phyloP scores from a whole-genome alignment of 2,888 invertebrate species.

The Caenorhabditis virilis region DNA sequence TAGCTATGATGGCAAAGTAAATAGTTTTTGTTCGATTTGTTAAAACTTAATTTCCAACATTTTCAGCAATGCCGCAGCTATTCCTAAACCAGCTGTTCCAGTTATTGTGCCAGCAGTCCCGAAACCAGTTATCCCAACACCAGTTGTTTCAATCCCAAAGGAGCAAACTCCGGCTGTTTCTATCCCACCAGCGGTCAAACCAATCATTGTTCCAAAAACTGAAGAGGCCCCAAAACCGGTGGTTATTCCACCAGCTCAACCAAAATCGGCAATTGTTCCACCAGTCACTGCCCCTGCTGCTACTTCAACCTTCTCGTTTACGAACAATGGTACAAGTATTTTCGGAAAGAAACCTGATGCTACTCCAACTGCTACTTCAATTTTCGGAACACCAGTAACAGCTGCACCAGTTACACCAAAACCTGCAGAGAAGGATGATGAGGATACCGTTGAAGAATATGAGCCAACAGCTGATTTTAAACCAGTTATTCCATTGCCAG shows the following conservation, averaged over 20 bases:
- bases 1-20: not conserved
- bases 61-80: too few relatives aligned
- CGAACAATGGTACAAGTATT: slow-evolving; percentile 2
- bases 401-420: too few relatives aligned
- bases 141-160: too few relatives aligned
- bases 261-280: slow-evolving; percentile 9
- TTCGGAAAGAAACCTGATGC: slow-evolving; percentile 5
- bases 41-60: not conserved
- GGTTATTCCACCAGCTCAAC: not conserved
- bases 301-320: not conserved
- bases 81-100: slow-evolving; percentile 6
- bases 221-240: not conserved
- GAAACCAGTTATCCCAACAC: slow-evolving; percentile 4
- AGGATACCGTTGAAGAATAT: slow-evolving; percentile 36
- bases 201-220: not conserved
- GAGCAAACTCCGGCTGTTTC: too few relatives aligned
- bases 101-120: slow-evolving; percentile 2
- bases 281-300: slow-evolving; percentile 5
- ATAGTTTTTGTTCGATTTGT: not conserved
- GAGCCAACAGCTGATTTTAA: slow-evolving; percentile 55
- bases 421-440: slow-evolving; percentile 19
- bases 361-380: slow-evolving; percentile 6
- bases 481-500: slow-evolving; percentile 65
- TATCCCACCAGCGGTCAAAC: not conserved
- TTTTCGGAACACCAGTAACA: slow-evolving; percentile 10